These are phyloP conservation scores for Axea sp. DNA, from an alignment of 2,888 invertebrate genomes.

Conservation along the genomic window DNA sequence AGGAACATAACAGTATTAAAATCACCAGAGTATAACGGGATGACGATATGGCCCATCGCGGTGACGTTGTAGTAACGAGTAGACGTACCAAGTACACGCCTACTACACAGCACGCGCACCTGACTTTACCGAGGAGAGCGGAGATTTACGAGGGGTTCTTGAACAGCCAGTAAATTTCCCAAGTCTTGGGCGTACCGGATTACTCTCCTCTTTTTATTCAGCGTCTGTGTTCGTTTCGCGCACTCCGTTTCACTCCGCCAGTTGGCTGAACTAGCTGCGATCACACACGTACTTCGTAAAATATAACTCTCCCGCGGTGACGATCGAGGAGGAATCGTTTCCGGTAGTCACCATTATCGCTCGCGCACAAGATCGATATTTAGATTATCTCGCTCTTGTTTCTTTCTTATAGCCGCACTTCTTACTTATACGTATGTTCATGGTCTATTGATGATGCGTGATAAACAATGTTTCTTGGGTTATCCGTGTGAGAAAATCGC, in stretches of 20 bases:
- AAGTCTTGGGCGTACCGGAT: slow-evolving; percentile 64
- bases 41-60: slow-evolving; percentile 46
- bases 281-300: slow-evolving; percentile 52
- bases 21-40: slow-evolving; percentile 40
- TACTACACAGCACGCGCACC: slow-evolving; percentile 54
- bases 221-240: slow-evolving; percentile 40
- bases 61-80: slow-evolving; percentile 53
- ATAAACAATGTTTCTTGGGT: slow-evolving; percentile 20
- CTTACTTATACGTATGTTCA: slow-evolving; percentile 20
- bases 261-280: slow-evolving; percentile 53
- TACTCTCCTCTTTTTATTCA: slow-evolving; percentile 52
- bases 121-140: slow-evolving; percentile 59
- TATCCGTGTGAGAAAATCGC: slow-evolving; percentile 17
- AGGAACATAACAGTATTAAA: slow-evolving; percentile 33
- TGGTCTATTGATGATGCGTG: slow-evolving; percentile 36
- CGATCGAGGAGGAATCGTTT: slow-evolving; percentile 51
- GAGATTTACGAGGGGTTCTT: slow-evolving; percentile 69
- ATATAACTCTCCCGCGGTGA: slow-evolving; percentile 58
- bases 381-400: slow-evolving; percentile 21
- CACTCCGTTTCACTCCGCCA: slow-evolving; percentile 49
- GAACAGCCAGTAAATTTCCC: slow-evolving; percentile 69
- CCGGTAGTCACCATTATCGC: slow-evolving; percentile 48
- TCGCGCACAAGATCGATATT: slow-evolving; percentile 31
- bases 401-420: slow-evolving; percentile 6
- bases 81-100: slow-evolving; percentile 53